Base-by-base conservation (phyloP, 1,140 invertebrate genomes). In the Venustaconcha ellipsiformis region DNA sequence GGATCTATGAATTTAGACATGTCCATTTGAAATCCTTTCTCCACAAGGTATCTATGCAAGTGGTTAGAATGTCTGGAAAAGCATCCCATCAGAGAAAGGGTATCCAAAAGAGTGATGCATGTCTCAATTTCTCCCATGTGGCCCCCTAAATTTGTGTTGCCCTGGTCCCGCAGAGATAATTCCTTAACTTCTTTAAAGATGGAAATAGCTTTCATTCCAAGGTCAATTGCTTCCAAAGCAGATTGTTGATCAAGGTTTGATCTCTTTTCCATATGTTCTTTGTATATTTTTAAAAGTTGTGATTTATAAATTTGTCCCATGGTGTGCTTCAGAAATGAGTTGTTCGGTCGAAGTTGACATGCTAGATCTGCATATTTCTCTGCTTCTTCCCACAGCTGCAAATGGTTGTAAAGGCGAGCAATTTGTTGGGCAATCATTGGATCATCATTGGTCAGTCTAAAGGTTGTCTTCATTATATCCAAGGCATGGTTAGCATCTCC, bases 291-390 rank as follows among this genome's bases (percentile, higher is more conserved):
- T n/a, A 67, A 23, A 55, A 79, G 66, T 48, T 67, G 58, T 17
- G 17, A 55, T 71, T 67, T 72, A 57, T 14, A 76, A 63, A 79
- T 69, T 62, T 76, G 74, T 20, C 80, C 80, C 55, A 57, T 62
- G 1, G 80, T 81, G 70, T 81, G 77, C 73, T 60, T 74, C 55
- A 81, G n/a, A 67, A 59, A 81, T n/a, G 80, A 81, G 64, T 74
- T 76, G 18, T 76, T 60, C n/a, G 77, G 77, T 37, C 57, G 65
- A 13, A 17, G 59, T 18, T 76, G 14, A 55, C 58, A 73, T 15
- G 70, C 70, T 66, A 58, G 26, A 26, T 65, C 57, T 17, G 77
- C 77, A 67, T 74, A 79, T 37, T 66, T 14, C 0, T 68, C 37
- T 23, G 80, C 77, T 58, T 65, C 17, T 23, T 70, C 57, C 76